Evolutionary conservation across 2,888 invertebrate genomes (phyloP).

Genomic region (Zeuzera pyrina): DNA sequence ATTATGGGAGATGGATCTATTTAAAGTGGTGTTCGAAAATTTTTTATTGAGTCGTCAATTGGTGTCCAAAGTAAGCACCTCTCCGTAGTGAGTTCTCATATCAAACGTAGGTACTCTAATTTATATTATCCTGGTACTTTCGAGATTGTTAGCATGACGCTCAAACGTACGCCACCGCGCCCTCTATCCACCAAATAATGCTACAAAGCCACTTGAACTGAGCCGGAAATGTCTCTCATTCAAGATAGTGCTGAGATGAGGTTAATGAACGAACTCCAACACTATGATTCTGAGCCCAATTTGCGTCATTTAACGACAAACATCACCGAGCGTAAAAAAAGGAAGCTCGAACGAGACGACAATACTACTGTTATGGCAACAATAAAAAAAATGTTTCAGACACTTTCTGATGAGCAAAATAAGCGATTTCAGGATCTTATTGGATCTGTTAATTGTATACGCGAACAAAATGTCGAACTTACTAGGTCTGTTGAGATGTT

Average conservation of each 20-base stretch:
- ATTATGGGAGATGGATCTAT: too few relatives aligned
- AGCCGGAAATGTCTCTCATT: too few relatives aligned
- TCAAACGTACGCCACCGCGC: not conserved
- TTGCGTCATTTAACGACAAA: not conserved
- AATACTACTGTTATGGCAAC: not conserved
- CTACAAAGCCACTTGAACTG: too few relatives aligned
- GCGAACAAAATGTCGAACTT: not conserved
- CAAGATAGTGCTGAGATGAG: too few relatives aligned
- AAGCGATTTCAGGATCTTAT: not conserved
- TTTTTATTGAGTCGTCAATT: too few relatives aligned
- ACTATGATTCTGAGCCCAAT: not conserved
- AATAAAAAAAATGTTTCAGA: not conserved
- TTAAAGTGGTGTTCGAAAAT: too few relatives aligned
- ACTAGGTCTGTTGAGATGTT: not conserved
- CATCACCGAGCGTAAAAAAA: not conserved
- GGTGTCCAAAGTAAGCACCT: too few relatives aligned
- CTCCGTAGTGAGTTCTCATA: too few relatives aligned
- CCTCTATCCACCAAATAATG: not conserved
- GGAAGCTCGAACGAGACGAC: not conserved
- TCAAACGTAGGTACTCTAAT: too few relatives aligned
- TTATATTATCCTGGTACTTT: not conserved
- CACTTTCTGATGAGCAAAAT: not conserved
- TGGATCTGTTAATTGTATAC: not conserved
- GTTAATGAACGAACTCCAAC: too few relatives aligned
- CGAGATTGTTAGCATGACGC: not conserved